phyloP scores from a whole-genome alignment of 2,113 vertebrate genomes.

The Craseonycteris thonglongyai region DNA sequence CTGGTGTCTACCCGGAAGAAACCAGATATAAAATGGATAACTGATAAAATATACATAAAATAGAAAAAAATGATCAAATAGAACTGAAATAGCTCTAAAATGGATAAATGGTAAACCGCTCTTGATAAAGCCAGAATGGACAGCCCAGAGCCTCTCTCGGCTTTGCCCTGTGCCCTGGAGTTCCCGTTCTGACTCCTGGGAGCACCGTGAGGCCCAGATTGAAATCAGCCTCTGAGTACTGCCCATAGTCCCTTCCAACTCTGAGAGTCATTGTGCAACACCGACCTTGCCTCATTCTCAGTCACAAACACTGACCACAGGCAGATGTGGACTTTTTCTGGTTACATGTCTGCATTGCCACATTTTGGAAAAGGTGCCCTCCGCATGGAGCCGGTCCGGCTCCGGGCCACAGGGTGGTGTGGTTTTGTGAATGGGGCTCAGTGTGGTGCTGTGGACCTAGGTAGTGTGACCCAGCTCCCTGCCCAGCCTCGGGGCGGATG shows the following conservation, averaged over 20 bases:
- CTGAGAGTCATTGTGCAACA: neutral
- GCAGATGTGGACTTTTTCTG: conserved; percentile 34
- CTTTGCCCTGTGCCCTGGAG: neutral
- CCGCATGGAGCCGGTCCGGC: neutral
- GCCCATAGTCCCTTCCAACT: neutral
- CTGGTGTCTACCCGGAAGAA: neutral
- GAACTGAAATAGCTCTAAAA: neutral
- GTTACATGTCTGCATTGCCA: neutral
- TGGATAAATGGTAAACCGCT: neutral
- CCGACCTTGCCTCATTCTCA: neutral
- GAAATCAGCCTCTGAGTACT: neutral
- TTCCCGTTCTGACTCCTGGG: neutral
- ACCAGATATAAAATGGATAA: neutral
- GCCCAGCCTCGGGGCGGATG: neutral
- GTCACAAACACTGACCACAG: conserved; percentile 8
- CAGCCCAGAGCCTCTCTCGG: neutral
- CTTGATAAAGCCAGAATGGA: neutral
- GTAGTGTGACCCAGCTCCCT: conserved; percentile 55
- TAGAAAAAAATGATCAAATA: too few relatives aligned
- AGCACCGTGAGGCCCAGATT: neutral
- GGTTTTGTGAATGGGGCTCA: conserved; percentile 51
- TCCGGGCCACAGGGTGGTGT: neutral
- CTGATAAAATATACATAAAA: neutral
- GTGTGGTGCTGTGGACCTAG: conserved; percentile 31
- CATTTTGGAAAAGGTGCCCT: conserved; percentile 26